Percentiles rank a stretch among this genome's conserved stretches.
phyloP scores from a whole-genome alignment of 2,888 invertebrate genomes.

The Epinotia bilunana region DNA sequence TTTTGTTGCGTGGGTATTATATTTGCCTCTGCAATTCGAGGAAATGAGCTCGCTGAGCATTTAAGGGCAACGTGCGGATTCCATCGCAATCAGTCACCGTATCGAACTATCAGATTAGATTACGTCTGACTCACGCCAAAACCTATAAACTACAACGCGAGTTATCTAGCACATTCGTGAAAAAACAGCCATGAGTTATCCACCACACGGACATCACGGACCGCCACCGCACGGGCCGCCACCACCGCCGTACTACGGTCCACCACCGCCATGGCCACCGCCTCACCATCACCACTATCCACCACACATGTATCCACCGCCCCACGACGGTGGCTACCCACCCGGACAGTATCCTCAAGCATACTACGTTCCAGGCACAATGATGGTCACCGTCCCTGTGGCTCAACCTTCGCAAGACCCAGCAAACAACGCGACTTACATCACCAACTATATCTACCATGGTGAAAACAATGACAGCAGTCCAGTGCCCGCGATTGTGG shows the following conservation, averaged over 20 bases:
- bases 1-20: too few species aligned
- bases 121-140: slow-evolving; percentile 28
- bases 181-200: slow-evolving; percentile 63
- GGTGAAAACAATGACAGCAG: slow-evolving; percentile 58
- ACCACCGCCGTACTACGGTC: slow-evolving; percentile 46
- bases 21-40: too few species aligned
- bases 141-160: slow-evolving; percentile 32
- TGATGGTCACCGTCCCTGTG: slow-evolving; percentile 70
- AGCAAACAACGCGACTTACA: slow-evolving; percentile 65
- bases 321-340: slow-evolving; percentile 52
- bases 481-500: slow-evolving; percentile 47
- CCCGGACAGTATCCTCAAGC: slow-evolving; percentile 57
- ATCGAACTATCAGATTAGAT: slow-evolving; percentile 42
- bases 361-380: slow-evolving; percentile 70
- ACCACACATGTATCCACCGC: slow-evolving; percentile 45
- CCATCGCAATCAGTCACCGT: slow-evolving; percentile 14
- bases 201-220: slow-evolving; percentile 59
- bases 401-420: slow-evolving; percentile 50
- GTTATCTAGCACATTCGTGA: slow-evolving; percentile 23
- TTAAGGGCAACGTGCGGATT: slow-evolving; percentile 18
- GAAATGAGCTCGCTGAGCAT: too few species aligned
- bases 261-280: slow-evolving; percentile 46
- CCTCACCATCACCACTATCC: slow-evolving; percentile 43
- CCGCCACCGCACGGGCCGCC: slow-evolving; percentile 52
- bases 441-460: slow-evolving; percentile 78